A percentile compares a stretch with the other conserved stretches of the same genome.
phyloP scores from a whole-genome alignment of 2,888 invertebrate species.

The Dione juno region DNA sequence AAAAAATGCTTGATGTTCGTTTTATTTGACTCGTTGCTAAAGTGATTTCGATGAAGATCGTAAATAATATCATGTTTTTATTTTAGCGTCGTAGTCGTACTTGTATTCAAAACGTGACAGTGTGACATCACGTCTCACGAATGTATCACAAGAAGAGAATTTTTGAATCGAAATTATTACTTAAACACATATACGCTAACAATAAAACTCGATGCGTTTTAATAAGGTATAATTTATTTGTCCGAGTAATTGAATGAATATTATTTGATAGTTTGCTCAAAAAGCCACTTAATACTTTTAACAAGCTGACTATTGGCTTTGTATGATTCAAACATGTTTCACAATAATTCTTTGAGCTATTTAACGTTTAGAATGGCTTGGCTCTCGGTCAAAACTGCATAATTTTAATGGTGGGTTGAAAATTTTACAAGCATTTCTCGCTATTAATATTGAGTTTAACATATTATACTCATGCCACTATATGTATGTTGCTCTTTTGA shows the following conservation, averaged over 20 bases:
- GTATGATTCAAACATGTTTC: conserved; percentile 40
- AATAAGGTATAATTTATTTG: conserved; percentile 53
- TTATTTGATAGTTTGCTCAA: conserved; percentile 63
- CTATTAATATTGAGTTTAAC: conserved; percentile 26
- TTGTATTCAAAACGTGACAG: conserved; percentile 69
- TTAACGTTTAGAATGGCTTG: conserved; percentile 33
- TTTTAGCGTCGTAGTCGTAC: conserved; percentile 60
- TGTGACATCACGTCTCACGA: conserved; percentile 72
- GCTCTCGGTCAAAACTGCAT: conserved; percentile 35
- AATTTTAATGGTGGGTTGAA: conserved; percentile 30
- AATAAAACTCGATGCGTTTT: conserved; percentile 48
- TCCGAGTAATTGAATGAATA: conserved; percentile 58
- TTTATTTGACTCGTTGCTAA: conserved; percentile 49
- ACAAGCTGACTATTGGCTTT: conserved; percentile 40
- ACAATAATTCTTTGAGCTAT: conserved; percentile 33
- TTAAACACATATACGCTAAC: not conserved
- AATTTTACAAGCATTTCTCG: conserved; percentile 17
- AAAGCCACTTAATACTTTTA: conserved; percentile 59
- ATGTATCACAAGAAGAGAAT: conserved; percentile 50
- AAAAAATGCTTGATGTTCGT: conserved; percentile 46
- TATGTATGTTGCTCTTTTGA: not conserved
- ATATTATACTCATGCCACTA: conserved; percentile 8
- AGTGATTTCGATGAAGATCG: conserved; percentile 58
- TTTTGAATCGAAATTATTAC: conserved; percentile 10
- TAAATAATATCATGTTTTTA: conserved; percentile 68